Evolutionary conservation across 53 echinoderm and acorn worm species (phyloP).

Genomic region (Glandiceps talaboti): DNA sequence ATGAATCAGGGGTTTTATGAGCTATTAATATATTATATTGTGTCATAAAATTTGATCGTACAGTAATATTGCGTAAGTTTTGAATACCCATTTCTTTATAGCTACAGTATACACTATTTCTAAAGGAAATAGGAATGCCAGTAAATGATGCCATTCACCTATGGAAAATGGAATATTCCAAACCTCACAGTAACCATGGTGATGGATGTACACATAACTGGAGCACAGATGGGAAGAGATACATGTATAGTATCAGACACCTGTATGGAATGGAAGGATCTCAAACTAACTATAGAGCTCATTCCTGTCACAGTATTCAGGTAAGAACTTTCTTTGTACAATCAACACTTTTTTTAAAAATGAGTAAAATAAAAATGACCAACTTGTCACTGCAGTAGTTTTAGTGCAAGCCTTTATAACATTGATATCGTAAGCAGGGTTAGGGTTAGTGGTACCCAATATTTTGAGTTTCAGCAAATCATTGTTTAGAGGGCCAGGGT

Average conservation of each 20-base stretch:
- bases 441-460: too few species aligned
- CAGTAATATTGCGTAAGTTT: neutral
- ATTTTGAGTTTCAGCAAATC: too few species aligned
- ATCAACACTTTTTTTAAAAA: too few species aligned
- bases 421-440: too few species aligned
- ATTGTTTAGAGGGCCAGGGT: too few species aligned
- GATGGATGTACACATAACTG: constrained; percentile 47
- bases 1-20: neutral
- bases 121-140: constrained; percentile 78
- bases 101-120: constrained; percentile 91
- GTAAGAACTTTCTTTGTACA: too few species aligned
- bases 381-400: too few species aligned
- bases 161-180: constrained; percentile 72
- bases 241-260: constrained; percentile 81
- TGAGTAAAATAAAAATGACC: too few species aligned
- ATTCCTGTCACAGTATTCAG: constrained; percentile 72
- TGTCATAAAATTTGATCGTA: neutral
- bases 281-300: constrained; percentile 65
- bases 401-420: too few species aligned
- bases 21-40: too few species aligned
- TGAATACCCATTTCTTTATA: constrained; percentile 4
- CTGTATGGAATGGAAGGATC: constrained; percentile 94
- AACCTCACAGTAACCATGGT: constrained; percentile 23
- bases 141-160: constrained; percentile 59
- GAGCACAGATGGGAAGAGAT: constrained; percentile 61